These are phyloP conservation scores for Phrixothrix hirtus DNA, from an alignment of 2,888 invertebrate species.

Conservation along the genomic window DNA sequence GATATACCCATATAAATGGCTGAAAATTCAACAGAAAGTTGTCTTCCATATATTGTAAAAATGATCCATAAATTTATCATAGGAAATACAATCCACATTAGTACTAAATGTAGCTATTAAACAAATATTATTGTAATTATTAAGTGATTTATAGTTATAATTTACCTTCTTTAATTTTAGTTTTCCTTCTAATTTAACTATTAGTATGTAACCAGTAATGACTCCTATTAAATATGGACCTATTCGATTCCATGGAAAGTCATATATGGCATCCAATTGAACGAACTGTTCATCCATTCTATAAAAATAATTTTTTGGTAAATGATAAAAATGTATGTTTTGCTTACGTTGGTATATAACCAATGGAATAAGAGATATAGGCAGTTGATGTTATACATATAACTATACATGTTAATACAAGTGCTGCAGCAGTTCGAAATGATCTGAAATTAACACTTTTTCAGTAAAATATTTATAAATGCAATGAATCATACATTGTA, in stretches of 20 bases:
- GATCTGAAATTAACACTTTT: conserved; percentile 47
- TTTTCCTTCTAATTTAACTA: conserved; percentile 48
- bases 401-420: conserved; percentile 45
- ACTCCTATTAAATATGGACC: conserved; percentile 59
- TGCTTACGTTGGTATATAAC: conserved; percentile 58
- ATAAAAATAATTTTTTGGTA: conserved; percentile 15
- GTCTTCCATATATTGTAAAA: conserved; percentile 54
- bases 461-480: no score
- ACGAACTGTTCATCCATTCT: conserved; percentile 55
- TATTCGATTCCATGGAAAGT: conserved; percentile 59
- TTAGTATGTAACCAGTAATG: conserved; percentile 56
- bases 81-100: conserved; percentile 52
- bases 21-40: conserved; percentile 56
- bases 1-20: conserved; percentile 59
- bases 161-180: conserved; percentile 43
- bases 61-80: conserved; percentile 54
- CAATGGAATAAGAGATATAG: conserved; percentile 51
- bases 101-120: conserved; percentile 33
- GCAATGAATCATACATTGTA: conserved; percentile 49
- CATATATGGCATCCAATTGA: conserved; percentile 55
- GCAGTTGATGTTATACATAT: conserved; percentile 47
- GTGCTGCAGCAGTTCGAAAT: conserved; percentile 47
- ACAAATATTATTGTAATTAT: conserved; percentile 37
- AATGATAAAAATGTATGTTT: conserved; percentile 18
- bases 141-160: neutral